Evolutionary conservation across 2,797 vertebrate species (phyloP).

Genomic region (Pangasius djambal): DNA sequence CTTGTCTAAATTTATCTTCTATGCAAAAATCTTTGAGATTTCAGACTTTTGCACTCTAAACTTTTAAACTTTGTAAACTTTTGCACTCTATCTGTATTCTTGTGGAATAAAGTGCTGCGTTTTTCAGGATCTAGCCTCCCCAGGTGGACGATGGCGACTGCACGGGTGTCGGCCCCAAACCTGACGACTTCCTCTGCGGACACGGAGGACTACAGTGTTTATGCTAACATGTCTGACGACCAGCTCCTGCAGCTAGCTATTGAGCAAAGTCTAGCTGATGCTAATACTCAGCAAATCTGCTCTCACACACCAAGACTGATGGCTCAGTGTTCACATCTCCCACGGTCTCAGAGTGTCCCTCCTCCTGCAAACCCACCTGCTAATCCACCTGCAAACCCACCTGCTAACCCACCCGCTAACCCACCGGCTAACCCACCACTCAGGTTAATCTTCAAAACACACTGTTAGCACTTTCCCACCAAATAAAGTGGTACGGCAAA

Average conservation of each 20-base stretch:
- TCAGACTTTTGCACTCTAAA: neutral
- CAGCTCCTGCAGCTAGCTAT: conserved; percentile 85
- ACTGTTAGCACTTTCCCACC: neutral
- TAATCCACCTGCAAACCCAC: neutral
- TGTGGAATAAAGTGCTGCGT: neutral
- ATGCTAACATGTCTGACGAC: conserved; percentile 80
- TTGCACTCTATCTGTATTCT: neutral
- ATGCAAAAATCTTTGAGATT: neutral
- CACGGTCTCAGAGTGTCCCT: neutral
- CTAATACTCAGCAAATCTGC: conserved; percentile 29
- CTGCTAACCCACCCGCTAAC: neutral
- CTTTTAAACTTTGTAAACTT: neutral
- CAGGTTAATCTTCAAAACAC: neutral
- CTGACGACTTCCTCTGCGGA: conserved; percentile 63
- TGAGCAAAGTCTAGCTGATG: conserved; percentile 77
- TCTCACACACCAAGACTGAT: neutral
- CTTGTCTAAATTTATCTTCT: too few relatives aligned
- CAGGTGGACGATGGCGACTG: conserved; percentile 47
- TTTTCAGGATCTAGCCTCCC: neutral
- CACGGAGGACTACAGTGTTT: conserved; percentile 80
- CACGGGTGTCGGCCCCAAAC: conserved; percentile 58
- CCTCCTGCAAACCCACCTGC: neutral
- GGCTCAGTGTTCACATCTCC: neutral
- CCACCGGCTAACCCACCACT: neutral
- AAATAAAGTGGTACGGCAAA: neutral